phyloP scores from a whole-genome alignment of 2,113 vertebrate species.

The Hemiscyllium ocellatum region DNA sequence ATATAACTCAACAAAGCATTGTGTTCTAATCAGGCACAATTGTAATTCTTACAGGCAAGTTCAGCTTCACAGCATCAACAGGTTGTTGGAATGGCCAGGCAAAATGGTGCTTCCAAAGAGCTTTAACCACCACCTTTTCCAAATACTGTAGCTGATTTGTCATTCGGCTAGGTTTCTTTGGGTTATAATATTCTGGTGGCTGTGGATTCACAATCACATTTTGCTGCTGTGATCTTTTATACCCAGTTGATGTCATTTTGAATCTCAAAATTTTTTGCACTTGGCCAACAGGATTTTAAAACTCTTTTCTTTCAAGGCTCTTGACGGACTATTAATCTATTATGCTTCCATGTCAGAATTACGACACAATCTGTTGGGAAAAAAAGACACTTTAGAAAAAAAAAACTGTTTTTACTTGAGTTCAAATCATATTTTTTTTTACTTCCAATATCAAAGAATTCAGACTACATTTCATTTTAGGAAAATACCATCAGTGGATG shows the following conservation, averaged over 20 bases:
- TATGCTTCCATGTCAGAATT: background rate
- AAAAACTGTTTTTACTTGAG: background rate
- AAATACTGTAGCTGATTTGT: slow-evolving; percentile 87
- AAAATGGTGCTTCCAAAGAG: slow-evolving; percentile 75
- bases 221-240: slow-evolving; percentile 44
- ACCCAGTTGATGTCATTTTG: slow-evolving; percentile 43
- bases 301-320: background rate
- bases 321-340: background rate
- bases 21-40: background rate
- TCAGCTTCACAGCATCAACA: slow-evolving; percentile 78
- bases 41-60: slow-evolving; percentile 74
- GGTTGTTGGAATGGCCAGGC: slow-evolving; percentile 89
- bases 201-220: slow-evolving; percentile 66
- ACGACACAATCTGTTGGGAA: background rate
- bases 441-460: background rate
- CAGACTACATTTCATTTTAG: background rate
- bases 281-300: background rate
- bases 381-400: background rate
- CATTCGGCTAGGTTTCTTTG: slow-evolving; percentile 59
- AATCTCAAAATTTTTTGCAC: background rate
- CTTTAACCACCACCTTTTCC: slow-evolving; percentile 73
- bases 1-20: background rate
- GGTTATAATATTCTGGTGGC: slow-evolving; percentile 72
- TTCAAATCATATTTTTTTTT: background rate
- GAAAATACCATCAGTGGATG: background rate